Evolutionary conservation across 2,888 invertebrate genomes (phyloP), one percentile per base, ranked within the genome.

Genomic region (Corythucha ciliata): DNA sequence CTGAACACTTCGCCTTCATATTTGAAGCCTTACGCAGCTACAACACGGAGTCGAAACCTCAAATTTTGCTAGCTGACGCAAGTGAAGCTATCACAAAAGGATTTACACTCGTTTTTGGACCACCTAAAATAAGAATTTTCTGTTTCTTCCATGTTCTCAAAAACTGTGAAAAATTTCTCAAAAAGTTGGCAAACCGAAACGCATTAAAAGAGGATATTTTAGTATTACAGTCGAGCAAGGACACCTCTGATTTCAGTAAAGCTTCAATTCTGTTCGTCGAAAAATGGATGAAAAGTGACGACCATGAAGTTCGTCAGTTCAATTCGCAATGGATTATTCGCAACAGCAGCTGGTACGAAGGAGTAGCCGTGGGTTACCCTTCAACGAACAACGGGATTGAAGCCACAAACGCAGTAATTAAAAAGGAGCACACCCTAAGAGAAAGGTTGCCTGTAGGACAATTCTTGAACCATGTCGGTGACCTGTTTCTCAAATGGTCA

Each of bases 321-420:
- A 36, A 36, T 36, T n/a, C 36, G 36, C 14, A 18, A 18, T 10
- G 6, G 7, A 36, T 36, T 36, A 14, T 18, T 8, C n/a, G 7
- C 7, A 6, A 10, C 36, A 36, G 6, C 16, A 18, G 36, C 7
- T 36, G 39, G 39, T 39, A 39, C 39, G 39, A 39, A 39, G 39
- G 18, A 8, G 39, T 12, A 4, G 39, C 39, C 4, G 7, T 39
- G 39, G 39, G 39, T 20, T 39, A 21, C 21, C 39, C 39, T 7
- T 39, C 39, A 12, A 29, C 42, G 14, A 42, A 25, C 25, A 42
- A 42, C 22, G 42, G 42, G 8, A 5, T 42, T 4, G 42, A 42
- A 42, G 24, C 42, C 4, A 42, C 26, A 16, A 42, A 42, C 14
- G 39, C 39, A 6, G n/a, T 39, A 5, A 39, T 39, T 21, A 42